Evolutionary conservation across 1,140 invertebrate species (phyloP).

Genomic region (Mactra quadrangularis): DNA sequence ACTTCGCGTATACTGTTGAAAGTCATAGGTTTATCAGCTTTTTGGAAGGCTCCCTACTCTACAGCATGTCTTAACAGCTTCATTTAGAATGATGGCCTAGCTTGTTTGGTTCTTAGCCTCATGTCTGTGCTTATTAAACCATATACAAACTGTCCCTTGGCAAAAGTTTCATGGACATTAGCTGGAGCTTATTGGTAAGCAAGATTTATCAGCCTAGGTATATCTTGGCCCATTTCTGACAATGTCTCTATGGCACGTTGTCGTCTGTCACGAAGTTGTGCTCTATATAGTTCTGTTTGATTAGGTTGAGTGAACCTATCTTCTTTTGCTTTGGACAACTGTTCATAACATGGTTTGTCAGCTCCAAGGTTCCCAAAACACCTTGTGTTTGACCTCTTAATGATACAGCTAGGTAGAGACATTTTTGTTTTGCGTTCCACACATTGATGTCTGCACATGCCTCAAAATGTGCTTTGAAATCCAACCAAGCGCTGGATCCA

Average conservation of each 20-base stretch:
- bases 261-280: conserved; percentile 44
- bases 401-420: conserved; percentile 25
- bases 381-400: conserved; percentile 36
- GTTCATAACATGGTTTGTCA: background rate
- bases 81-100: conserved; percentile 57
- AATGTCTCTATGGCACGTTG: conserved; percentile 57
- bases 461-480: conserved; percentile 49
- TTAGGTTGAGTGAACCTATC: conserved; percentile 59
- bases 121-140: conserved; percentile 54
- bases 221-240: conserved; percentile 59
- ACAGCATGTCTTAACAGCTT: conserved; percentile 60
- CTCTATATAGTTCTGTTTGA: conserved; percentile 59
- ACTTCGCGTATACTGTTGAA: background rate
- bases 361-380: conserved; percentile 19
- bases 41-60: conserved; percentile 50
- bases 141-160: conserved; percentile 61
- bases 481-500: conserved; percentile 11
- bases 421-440: conserved; percentile 16
- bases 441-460: conserved; percentile 25
- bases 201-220: conserved; percentile 30
- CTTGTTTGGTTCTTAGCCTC: conserved; percentile 45
- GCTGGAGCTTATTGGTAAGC: conserved; percentile 54
- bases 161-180: conserved; percentile 58
- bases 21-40: conserved; percentile 37
- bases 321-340: conserved; percentile 30